Evolutionary conservation across 2,113 vertebrate genomes (phyloP).

Genomic region (Centropristis striata): DNA sequence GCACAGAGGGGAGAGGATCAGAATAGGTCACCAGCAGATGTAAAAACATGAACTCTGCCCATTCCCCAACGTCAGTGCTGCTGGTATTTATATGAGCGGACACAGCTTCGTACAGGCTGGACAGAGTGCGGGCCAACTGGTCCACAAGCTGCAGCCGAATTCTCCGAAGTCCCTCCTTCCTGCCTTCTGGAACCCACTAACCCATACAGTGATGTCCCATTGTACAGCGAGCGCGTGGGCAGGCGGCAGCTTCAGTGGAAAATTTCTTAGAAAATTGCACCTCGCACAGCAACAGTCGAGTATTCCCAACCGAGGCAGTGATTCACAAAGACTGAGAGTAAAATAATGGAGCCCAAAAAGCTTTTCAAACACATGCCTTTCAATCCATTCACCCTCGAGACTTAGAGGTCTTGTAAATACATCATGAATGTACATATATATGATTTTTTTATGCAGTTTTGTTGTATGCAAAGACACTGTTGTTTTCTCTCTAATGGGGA

Average conservation of each 20-base stretch:
- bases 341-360: constrained; percentile 21
- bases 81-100: constrained; percentile 25
- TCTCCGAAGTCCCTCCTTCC: constrained; percentile 19
- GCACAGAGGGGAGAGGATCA: neutral
- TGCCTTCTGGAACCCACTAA: constrained; percentile 46
- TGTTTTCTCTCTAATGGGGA: constrained; percentile 13
- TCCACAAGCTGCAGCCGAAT: constrained; percentile 34
- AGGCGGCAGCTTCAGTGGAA: constrained; percentile 34
- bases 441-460: neutral
- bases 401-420: neutral
- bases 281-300: constrained; percentile 14
- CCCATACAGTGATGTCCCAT: constrained; percentile 26
- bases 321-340: constrained; percentile 45
- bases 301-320: constrained; percentile 6
- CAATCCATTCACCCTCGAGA: constrained; percentile 26
- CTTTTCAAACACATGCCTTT: constrained; percentile 44
- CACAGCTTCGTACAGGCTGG: constrained; percentile 37
- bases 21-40: neutral
- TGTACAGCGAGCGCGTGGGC: constrained; percentile 46
- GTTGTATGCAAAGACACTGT: neutral
- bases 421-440: too few relatives aligned
- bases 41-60: neutral
- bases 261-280: constrained; percentile 12
- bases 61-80: constrained; percentile 5
- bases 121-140: constrained; percentile 44